phyloP scores from a whole-genome alignment of 2,113 vertebrate species.

The Bufo gargarizans region DNA sequence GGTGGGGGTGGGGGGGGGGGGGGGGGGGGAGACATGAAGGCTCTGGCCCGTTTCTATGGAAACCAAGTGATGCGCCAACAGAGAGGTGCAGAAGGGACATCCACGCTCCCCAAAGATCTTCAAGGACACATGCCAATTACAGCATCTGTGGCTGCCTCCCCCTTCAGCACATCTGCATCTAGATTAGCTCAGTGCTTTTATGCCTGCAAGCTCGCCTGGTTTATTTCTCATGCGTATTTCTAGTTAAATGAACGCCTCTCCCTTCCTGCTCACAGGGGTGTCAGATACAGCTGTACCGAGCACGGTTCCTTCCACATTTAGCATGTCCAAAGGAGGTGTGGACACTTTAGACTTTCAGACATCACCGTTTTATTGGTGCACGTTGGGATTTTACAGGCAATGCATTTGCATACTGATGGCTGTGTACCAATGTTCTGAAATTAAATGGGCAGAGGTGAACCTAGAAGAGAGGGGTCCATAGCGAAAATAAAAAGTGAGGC shows the following conservation, averaged over 20 bases:
- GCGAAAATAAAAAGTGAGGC: neutral
- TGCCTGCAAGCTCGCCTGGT: neutral
- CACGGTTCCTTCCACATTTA: neutral
- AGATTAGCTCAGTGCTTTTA: conserved; percentile 33
- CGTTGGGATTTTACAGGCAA: neutral
- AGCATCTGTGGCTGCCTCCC: conserved; percentile 22
- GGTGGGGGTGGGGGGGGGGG: neutral
- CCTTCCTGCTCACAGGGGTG: neutral
- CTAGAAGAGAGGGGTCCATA: neutral
- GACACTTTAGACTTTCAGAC: neutral
- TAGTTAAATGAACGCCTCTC: neutral
- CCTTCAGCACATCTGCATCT: conserved; percentile 52
- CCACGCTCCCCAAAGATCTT: conserved; percentile 48
- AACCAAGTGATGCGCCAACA: conserved; percentile 51
- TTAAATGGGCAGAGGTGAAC: neutral
- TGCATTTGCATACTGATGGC: neutral
- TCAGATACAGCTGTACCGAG: neutral
- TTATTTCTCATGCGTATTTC: conserved; percentile 36
- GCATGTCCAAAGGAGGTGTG: neutral
- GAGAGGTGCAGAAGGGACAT: conserved; percentile 36
- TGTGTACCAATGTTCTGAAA: neutral
- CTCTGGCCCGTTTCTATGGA: conserved; percentile 41
- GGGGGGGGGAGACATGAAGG: conserved; percentile 21
- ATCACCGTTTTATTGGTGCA: neutral
- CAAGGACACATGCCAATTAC: conserved; percentile 55